A percentile compares a stretch with the other conserved stretches of the same genome.
Evolutionary conservation across 2,888 invertebrate species (phyloP).

Genomic region (Cantharis nigra): DNA sequence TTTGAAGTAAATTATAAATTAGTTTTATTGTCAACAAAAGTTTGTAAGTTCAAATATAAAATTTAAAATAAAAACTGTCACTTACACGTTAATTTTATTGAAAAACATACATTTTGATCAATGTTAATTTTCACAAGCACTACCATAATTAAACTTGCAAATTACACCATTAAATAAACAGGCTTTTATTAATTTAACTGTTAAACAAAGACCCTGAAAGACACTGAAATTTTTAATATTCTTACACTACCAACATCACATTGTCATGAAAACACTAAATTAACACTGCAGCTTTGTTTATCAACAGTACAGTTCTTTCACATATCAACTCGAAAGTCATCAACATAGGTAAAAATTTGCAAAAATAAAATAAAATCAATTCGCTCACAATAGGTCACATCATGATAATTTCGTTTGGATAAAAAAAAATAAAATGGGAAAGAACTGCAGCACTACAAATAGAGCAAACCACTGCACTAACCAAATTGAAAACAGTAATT

Average conservation of each 20-base stretch:
- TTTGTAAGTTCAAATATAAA: neutral
- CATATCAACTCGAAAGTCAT: conserved; percentile 22
- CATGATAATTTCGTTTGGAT: conserved; percentile 11
- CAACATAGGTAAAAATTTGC: conserved; percentile 6
- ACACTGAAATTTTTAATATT: conserved; percentile 19
- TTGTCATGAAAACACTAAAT: neutral
- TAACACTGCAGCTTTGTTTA: conserved; percentile 23
- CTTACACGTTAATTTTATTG: neutral
- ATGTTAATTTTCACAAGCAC: neutral
- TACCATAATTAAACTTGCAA: neutral
- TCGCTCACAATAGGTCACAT: conserved; percentile 13
- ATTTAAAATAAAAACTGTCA: neutral
- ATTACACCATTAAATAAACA: neutral
- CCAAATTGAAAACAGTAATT: conserved; percentile 12
- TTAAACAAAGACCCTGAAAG: neutral
- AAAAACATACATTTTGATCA: neutral
- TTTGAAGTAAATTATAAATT: neutral
- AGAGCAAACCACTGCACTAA: conserved; percentile 28
- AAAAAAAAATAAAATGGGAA: conserved; percentile 35
- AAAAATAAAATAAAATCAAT: neutral
- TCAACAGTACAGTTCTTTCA: conserved; percentile 36
- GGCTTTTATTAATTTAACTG: neutral
- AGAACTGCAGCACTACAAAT: conserved; percentile 37
- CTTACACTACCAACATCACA: conserved; percentile 16
- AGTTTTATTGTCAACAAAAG: neutral